Percentiles rank a stretch among this genome's conserved stretches.
These are phyloP conservation scores for Marmota flaviventris DNA, from an alignment of 2,113 vertebrate genomes.

Conservation along the genomic window DNA sequence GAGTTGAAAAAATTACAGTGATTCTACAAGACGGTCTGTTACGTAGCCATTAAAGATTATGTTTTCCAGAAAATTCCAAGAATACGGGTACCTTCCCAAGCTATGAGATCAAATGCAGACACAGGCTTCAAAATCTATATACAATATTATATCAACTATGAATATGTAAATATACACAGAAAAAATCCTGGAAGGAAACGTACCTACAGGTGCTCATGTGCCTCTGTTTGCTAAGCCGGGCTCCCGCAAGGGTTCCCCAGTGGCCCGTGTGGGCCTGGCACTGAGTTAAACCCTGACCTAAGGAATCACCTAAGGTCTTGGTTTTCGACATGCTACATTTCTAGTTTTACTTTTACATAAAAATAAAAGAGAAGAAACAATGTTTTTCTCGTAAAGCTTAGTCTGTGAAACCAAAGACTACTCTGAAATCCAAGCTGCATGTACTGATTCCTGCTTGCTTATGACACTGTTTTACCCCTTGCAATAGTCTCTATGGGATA, in stretches of 20 bases:
- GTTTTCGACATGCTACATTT: not conserved
- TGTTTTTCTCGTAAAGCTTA: not conserved
- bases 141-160: not conserved
- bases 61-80: conserved; percentile 49
- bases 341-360: conserved; percentile 13
- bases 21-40: not conserved
- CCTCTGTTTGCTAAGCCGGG: not conserved
- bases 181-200: not conserved
- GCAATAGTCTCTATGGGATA: not conserved
- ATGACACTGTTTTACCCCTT: not conserved
- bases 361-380: not conserved
- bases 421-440: not conserved
- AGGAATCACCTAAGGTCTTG: not conserved
- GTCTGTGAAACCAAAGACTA: not conserved
- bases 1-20: not conserved
- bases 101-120: conserved; percentile 10
- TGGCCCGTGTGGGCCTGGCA: not conserved
- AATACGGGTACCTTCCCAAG: conserved; percentile 4
- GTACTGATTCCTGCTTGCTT: not conserved
- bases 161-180: not conserved
- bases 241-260: not conserved
- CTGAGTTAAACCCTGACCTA: not conserved
- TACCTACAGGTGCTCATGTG: not conserved
- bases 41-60: conserved; percentile 26
- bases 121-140: not conserved